Conservation (phyloP, 2,888 invertebrate genomes). For the Acleris holmiana region DNA sequence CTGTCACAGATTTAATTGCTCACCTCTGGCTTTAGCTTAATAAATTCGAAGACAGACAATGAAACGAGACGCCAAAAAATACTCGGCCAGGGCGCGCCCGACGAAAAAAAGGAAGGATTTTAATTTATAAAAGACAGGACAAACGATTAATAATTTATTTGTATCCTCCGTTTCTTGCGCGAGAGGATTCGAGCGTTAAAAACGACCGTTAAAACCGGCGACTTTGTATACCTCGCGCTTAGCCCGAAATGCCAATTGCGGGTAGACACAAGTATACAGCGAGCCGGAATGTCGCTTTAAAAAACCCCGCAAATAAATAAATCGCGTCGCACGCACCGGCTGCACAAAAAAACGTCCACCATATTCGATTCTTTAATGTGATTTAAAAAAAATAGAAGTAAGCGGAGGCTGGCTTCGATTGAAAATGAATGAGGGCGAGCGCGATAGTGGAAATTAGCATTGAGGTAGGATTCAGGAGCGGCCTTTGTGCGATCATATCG, state of each 20-base stretch:
- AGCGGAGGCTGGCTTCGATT: slow-evolving; percentile 79
- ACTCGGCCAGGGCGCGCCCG: slow-evolving; percentile 61
- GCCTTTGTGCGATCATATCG: slow-evolving; percentile 85
- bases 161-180: slow-evolving; percentile 80
- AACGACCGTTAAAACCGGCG: slow-evolving; percentile 83
- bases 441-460: slow-evolving; percentile 86
- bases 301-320: slow-evolving; percentile 83
- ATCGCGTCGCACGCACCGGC: slow-evolving; percentile 81
- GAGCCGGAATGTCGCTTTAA: slow-evolving; percentile 83
- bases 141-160: slow-evolving; percentile 85
- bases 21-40: slow-evolving; percentile 80
- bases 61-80: slow-evolving; percentile 77
- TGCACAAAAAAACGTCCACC: slow-evolving; percentile 76
- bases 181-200: slow-evolving; percentile 80
- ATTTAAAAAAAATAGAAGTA: slow-evolving; percentile 81
- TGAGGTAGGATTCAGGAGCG: slow-evolving; percentile 82
- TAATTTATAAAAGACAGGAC: slow-evolving; percentile 85
- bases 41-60: slow-evolving; percentile 80
- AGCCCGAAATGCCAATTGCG: slow-evolving; percentile 84
- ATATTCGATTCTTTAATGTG: slow-evolving; percentile 85
- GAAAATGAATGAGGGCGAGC: slow-evolving; percentile 84
- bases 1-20: slow-evolving; percentile 82
- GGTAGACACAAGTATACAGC: slow-evolving; percentile 84
- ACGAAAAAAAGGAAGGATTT: slow-evolving; percentile 80
- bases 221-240: slow-evolving; percentile 83